Evolutionary conservation across 2,888 invertebrate genomes (phyloP).

Genomic region (Amphipoea oculea): DNA sequence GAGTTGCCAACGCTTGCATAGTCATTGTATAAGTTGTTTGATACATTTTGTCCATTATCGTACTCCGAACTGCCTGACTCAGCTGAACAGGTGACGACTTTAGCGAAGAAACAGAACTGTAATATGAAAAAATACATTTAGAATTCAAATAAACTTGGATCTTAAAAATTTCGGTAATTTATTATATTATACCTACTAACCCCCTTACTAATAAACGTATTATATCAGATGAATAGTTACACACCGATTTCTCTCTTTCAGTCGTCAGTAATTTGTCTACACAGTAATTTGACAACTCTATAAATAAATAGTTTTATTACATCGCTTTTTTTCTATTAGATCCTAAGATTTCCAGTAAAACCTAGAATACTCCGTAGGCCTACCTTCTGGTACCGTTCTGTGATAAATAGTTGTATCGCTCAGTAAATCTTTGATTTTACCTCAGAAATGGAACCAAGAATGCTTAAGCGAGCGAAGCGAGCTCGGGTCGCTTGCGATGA

Average conservation of each 20-base stretch:
- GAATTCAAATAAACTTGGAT: background rate
- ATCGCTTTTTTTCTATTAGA: background rate
- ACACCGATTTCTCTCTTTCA: no score
- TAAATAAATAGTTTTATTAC: background rate
- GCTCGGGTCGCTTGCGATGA: background rate
- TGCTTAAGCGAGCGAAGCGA: background rate
- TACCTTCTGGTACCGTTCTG: background rate
- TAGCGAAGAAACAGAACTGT: constrained; percentile 18
- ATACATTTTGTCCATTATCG: background rate
- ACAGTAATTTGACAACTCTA: no score
- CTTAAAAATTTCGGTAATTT: background rate
- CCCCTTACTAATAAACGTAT: no score
- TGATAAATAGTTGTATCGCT: background rate
- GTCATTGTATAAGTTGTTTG: background rate
- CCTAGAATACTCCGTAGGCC: background rate
- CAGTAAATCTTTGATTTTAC: background rate
- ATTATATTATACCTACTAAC: no score
- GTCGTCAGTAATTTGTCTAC: no score
- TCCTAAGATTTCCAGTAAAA: background rate
- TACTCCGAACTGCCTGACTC: background rate
- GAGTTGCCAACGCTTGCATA: background rate
- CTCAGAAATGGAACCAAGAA: background rate
- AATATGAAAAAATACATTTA: background rate
- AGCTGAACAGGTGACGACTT: background rate
- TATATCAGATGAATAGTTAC: no score